Percentiles rank a stretch among this genome's conserved stretches.
Evolutionary conservation across 2,888 invertebrate genomes (phyloP).

Genomic region (Melinopterus prodromus): DNA sequence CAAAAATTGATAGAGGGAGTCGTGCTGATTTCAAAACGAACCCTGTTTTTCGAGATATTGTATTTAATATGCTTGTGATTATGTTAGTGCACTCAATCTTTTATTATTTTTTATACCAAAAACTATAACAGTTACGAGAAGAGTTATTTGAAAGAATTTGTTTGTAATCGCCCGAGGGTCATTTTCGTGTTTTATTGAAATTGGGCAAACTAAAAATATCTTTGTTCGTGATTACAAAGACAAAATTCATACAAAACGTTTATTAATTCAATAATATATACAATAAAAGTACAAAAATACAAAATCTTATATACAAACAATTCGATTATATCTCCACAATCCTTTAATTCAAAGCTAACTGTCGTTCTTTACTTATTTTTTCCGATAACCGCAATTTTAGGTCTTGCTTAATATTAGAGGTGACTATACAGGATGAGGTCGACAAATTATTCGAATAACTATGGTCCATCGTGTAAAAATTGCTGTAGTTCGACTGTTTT

Average conservation of each 20-base stretch:
- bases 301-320: neutral
- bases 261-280: neutral
- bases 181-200: too few relatives aligned
- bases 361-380: constrained; percentile 45
- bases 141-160: too few relatives aligned
- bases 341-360: constrained; percentile 6
- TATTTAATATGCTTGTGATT: too few relatives aligned
- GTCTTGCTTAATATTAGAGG: constrained; percentile 53
- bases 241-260: neutral
- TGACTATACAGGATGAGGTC: constrained; percentile 33
- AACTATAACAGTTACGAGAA: too few relatives aligned
- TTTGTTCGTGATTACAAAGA: too few relatives aligned
- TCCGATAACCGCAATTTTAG: constrained; percentile 59
- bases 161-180: too few relatives aligned
- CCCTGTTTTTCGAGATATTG: too few relatives aligned
- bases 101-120: too few relatives aligned
- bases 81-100: too few relatives aligned
- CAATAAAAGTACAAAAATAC: neutral
- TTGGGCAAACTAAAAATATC: too few relatives aligned
- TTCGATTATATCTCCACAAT: neutral
- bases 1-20: too few relatives aligned
- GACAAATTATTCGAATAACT: constrained; percentile 43
- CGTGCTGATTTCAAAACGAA: too few relatives aligned
- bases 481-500: constrained; percentile 29
- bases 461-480: constrained; percentile 42